Conservation (phyloP, 2,113 vertebrate species). For the Pseudopipra pipra region DNA sequence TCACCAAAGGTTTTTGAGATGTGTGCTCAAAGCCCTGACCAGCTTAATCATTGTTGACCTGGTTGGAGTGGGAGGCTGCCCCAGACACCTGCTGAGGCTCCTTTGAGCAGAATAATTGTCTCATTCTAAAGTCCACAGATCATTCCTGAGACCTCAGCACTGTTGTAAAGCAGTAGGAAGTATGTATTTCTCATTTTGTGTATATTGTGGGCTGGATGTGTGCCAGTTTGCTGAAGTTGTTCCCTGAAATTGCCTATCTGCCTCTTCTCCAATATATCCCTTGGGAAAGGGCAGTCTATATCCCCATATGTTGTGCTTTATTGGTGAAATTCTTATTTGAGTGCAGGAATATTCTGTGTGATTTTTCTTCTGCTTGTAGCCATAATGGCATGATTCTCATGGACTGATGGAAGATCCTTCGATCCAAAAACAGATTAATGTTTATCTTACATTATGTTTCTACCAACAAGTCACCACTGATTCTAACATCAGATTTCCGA, state of each 20-base stretch:
- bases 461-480: neutral
- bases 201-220: neutral
- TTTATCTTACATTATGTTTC: neutral
- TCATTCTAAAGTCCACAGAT: neutral
- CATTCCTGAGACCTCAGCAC: neutral
- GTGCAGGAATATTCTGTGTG: neutral
- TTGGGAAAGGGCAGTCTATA: neutral
- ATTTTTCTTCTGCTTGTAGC: neutral
- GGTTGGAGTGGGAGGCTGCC: neutral
- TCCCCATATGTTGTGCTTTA: accelerated
- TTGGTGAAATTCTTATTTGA: neutral
- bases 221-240: neutral
- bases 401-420: neutral
- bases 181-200: neutral
- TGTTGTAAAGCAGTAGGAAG: neutral
- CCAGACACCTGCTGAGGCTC: accelerated
- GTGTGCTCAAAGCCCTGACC: neutral
- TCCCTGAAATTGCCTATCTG: neutral
- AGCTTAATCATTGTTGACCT: neutral
- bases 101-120: neutral
- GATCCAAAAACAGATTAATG: neutral
- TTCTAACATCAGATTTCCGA: neutral
- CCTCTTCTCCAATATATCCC: neutral
- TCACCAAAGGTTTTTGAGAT: neutral
- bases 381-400: neutral